Conservation (phyloP, 2,113 vertebrate genomes). For the sheep (Ovis aries) region DNA sequence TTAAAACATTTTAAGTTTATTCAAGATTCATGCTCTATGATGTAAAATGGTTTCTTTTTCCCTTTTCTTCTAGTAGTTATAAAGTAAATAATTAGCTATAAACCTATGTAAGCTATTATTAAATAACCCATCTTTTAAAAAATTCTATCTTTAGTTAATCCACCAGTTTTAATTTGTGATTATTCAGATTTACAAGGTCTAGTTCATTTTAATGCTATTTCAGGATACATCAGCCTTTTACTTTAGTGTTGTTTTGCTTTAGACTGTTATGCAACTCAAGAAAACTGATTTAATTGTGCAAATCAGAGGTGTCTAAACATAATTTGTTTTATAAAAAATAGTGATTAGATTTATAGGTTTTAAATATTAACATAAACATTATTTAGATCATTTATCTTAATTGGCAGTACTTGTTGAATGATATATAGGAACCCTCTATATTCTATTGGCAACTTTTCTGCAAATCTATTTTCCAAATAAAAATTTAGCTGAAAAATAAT, state of each 20-base stretch:
- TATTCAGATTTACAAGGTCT: background rate
- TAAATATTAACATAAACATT: background rate
- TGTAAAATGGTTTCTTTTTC: background rate
- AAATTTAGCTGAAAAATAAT: background rate
- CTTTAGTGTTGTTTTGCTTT: background rate
- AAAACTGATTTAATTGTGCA: conserved; percentile 1
- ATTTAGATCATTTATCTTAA: background rate
- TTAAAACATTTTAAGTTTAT: background rate
- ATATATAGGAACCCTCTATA: background rate
- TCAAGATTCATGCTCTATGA: background rate
- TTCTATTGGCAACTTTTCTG: background rate
- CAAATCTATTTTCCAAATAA: background rate
- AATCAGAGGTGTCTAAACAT: conserved; percentile 17
- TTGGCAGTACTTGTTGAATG: background rate
- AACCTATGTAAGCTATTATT: background rate
- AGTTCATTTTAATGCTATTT: background rate
- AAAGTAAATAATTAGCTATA: background rate
- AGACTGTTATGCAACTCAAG: background rate
- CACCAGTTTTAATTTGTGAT: background rate
- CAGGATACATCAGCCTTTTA: background rate
- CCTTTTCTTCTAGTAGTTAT: background rate
- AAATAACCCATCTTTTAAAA: background rate
- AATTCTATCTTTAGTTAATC: background rate
- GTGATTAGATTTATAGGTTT: background rate
- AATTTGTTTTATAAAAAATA: background rate